Evolutionary conservation across 1,140 invertebrate genomes (phyloP).

Genomic region (Pemphigus obesinymphae): DNA sequence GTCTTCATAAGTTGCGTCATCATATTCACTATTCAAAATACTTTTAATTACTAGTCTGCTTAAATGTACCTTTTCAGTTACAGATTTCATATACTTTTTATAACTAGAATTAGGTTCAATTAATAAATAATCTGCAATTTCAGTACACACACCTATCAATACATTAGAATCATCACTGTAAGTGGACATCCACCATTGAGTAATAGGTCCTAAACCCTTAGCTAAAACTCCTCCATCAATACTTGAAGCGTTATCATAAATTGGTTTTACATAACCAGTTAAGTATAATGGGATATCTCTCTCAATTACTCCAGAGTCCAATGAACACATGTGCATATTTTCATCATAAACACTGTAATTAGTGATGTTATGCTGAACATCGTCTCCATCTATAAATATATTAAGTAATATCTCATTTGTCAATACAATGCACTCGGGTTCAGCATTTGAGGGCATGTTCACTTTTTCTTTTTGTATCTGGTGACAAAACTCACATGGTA

Average conservation of each 20-base stretch:
- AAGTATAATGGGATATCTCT: constrained; percentile 70
- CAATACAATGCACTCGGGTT: constrained; percentile 10
- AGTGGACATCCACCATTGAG: constrained; percentile 79
- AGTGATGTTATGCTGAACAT: not conserved
- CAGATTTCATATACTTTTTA: constrained; percentile 62
- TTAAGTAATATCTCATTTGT: not conserved
- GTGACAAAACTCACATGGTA: not conserved
- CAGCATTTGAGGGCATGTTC: not conserved
- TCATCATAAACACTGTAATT: constrained; percentile 70
- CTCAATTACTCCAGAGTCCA: constrained; percentile 76
- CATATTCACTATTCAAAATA: constrained; percentile 58
- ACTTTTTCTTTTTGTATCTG: not conserved
- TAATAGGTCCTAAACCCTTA: constrained; percentile 76
- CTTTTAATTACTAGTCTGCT: constrained; percentile 80
- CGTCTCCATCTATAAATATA: not conserved
- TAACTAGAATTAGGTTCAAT: constrained; percentile 70
- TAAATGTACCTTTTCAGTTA: constrained; percentile 74
- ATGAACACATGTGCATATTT: constrained; percentile 72
- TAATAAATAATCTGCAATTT: constrained; percentile 76
- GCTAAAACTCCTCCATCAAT: constrained; percentile 62
- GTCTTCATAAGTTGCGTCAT: constrained; percentile 73
- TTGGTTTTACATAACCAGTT: constrained; percentile 76
- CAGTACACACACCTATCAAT: constrained; percentile 71
- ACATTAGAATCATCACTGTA: constrained; percentile 75
- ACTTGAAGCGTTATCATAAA: constrained; percentile 70